These are phyloP conservation scores for Nephotettix cincticeps DNA, from an alignment of 1,140 invertebrate genomes.

Conservation along the genomic window DNA sequence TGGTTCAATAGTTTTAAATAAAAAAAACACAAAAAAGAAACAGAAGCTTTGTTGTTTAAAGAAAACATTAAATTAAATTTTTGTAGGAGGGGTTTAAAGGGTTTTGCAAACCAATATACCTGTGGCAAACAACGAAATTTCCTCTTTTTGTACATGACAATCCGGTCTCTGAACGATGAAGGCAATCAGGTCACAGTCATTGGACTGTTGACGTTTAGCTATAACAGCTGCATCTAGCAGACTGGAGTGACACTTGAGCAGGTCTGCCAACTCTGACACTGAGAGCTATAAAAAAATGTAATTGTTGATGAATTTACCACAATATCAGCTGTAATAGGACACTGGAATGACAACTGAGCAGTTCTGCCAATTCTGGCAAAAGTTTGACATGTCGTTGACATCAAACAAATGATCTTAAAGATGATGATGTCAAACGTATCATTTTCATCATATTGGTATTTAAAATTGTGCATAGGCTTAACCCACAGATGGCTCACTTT, in stretches of 20 bases:
- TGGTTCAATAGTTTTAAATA: no score
- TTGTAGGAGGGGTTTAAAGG: no score
- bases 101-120: no score
- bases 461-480: no score
- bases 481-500: no score
- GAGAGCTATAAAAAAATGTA: background rate
- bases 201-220: background rate
- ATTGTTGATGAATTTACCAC: background rate
- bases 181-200: background rate
- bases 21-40: no score
- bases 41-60: no score
- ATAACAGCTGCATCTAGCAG: background rate
- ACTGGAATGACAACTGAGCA: background rate
- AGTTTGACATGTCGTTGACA: no score
- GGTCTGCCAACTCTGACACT: background rate
- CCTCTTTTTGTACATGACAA: background rate
- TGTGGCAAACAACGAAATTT: background rate
- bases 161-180: background rate
- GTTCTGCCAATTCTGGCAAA: no score
- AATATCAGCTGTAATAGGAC: background rate
- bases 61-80: no score
- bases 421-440: background rate
- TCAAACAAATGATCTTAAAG: background rate
- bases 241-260: background rate
- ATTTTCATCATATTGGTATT: no score